Base-by-base conservation (phyloP, 1,140 invertebrate species). In the Carcinoscorpius rotundicauda region DNA sequence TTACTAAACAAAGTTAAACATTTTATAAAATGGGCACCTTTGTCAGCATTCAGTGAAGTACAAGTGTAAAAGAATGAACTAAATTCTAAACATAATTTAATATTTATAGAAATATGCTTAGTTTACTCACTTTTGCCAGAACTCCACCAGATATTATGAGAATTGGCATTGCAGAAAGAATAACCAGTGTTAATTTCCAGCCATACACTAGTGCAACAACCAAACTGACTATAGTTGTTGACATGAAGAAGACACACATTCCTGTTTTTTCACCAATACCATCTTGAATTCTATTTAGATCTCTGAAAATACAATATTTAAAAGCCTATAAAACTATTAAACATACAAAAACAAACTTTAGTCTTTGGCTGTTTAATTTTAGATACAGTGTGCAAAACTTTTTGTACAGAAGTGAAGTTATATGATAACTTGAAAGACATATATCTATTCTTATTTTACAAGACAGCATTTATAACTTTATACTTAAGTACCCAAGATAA, bases 221-320 rank as follows among this genome's bases (percentile, higher is more conserved):
- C 49, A 80, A 62, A 58, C 75, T 75, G 5, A 74, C 70, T 3
- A 74, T 49, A 48, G 67, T 75, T 6, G 74, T 72, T 11, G 74
- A 64, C 5, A 78, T 51, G 48, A 72, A 70, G 60, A 72, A 73
- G 9, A 81, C 65, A 55, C 81, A 78, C 3, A 76, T 70, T 4
- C 75, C 78, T 52, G 82, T 66, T 71, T 84, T 84, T 72, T 83
- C 81, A 4, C 82, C 81, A 52, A 83, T 77, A n/a, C 82, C 82
- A 66, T 79, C 77, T 64, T 81, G 76, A 51, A 84, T 79, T 66
- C 79, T 76, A 48, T 76, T 73, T 52, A 84, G 73, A 72, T 84
- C 82, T 71, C 81, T 81, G 67, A 0, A 55, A 55, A 55, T 8
- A 8, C n/a, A 8, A 64, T 49, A 10, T 29, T 29, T 29, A 29